Evolutionary conservation across 2,797 vertebrate genomes (phyloP).

Genomic region (Sebastes itinus): DNA sequence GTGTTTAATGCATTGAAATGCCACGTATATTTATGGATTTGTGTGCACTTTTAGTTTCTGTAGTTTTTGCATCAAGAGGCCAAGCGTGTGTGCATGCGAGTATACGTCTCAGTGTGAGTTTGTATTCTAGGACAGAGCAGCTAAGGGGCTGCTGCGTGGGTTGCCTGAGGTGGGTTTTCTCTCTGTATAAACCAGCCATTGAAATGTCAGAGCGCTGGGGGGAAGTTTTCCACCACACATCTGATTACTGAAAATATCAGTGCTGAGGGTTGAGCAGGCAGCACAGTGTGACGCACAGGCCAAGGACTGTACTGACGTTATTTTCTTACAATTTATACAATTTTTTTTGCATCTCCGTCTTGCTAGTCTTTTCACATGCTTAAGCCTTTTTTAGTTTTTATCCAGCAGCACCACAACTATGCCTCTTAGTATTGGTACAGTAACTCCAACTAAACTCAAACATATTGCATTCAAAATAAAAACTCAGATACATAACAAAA

Average conservation of each 20-base stretch:
- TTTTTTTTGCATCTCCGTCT: background rate
- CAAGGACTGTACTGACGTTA: background rate
- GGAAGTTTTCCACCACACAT: conserved; percentile 33
- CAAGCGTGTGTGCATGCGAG: background rate
- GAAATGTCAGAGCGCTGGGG: conserved; percentile 60
- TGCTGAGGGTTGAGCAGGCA: conserved; percentile 13
- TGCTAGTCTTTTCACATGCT: background rate
- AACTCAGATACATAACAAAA: background rate
- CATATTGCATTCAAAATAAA: background rate
- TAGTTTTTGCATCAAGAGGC: background rate
- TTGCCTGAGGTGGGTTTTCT: conserved; percentile 17
- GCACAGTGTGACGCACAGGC: background rate
- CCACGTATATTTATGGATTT: background rate
- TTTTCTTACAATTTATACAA: background rate
- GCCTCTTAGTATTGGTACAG: too few species aligned
- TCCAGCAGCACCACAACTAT: background rate
- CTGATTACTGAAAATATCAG: conserved; percentile 54
- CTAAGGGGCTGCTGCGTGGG: conserved; percentile 14
- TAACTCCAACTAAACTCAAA: background rate
- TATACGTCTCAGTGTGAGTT: background rate
- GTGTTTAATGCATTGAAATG: background rate
- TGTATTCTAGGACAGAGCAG: conserved; percentile 5
- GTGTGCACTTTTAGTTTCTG: background rate
- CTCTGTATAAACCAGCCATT: conserved; percentile 34
- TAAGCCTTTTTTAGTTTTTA: background rate